Base-by-base conservation (phyloP, 2,113 vertebrate species). In the Aphyosemion australe region DNA sequence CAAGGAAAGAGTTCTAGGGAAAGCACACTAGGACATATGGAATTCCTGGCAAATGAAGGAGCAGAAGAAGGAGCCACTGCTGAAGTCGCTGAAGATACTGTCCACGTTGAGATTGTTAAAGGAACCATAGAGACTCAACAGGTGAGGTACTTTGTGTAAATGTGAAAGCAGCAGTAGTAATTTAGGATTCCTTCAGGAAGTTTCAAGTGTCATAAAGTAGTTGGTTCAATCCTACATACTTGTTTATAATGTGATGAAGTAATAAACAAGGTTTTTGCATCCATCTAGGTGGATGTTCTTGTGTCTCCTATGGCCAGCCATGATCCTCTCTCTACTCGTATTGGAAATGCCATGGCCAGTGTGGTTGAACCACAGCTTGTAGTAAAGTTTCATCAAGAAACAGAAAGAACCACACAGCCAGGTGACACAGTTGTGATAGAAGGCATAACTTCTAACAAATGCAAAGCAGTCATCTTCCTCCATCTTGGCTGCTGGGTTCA, bases 271-370 rank as follows among this genome's bases (percentile, higher is more conserved):
- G 2, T 46, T 18, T 6, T 61, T 53, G 21, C 62, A 10, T 5
- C 45, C n/a, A n/a, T 48, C 15, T 49, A 92, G 91, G 74, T 72
- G 48, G 85, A 91, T 54, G 82, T 7, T 13, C 39, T 92, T 31
- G 83, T 89, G 2, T 83, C 65, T 26, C 89, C 90, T 1, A 85
- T 92, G 78, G 6, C 10, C 7, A 61, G 72, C 15, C 65, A 69
- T 21, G 8, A 83, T 18, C 85, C 81, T 2, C 1, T 58, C 4
- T 85, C 87, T 7, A 72, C 78, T 12, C 74, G 59, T 16, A 43
- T 91, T 63, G 87, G 90, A 32, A 49, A 63, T 0, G 1, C 0
- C 52, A 50, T 92, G 56, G 18, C 0, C 1, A 12, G 8, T 0
- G 4, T 62, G 41, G 69, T 26, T 18, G 90, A 89, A 1, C 41